Evolutionary conservation across 1,140 invertebrate species (phyloP).

Genomic region (Prorops nasuta): DNA sequence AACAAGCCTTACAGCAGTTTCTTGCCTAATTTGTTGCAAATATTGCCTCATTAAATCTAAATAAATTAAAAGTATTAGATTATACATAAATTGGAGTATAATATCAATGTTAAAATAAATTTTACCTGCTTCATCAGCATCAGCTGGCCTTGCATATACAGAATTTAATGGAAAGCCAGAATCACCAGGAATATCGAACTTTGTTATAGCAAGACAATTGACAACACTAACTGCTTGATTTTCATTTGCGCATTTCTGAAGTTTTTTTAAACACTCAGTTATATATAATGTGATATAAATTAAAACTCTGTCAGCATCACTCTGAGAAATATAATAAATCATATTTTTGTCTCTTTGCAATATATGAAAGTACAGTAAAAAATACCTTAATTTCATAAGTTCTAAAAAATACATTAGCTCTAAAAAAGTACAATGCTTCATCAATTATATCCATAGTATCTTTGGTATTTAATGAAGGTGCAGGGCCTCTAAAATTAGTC

Average conservation of each 20-base stretch:
- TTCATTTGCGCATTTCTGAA: conserved; percentile 89
- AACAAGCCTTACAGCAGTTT: conserved; percentile 86
- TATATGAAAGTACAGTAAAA: background rate
- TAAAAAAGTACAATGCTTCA: conserved; percentile 96
- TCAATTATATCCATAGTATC: conserved; percentile 92
- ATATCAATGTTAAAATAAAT: conserved; percentile 4
- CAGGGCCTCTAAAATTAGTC: conserved; percentile 86
- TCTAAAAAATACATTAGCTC: conserved; percentile 98
- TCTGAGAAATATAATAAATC: conserved; percentile 61
- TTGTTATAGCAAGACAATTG: conserved; percentile 91
- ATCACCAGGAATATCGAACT: conserved; percentile 97
- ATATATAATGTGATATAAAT: conserved; percentile 99
- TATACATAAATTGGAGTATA: background rate
- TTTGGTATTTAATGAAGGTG: conserved; percentile 64
- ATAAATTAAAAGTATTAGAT: conserved; percentile 31
- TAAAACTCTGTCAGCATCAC: conserved; percentile 90
- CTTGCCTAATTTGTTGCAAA: conserved; percentile 91
- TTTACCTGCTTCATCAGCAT: conserved; percentile 73
- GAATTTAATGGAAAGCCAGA: conserved; percentile 95
- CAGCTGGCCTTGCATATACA: conserved; percentile 89
- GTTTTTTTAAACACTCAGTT: conserved; percentile 93
- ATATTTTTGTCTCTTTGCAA: background rate
- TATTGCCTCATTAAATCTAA: conserved; percentile 90
- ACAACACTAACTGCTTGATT: conserved; percentile 92
- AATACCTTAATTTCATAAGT: conserved; percentile 96